Percentiles rank a stretch among this genome's conserved stretches.
These are phyloP conservation scores for Natator depressus DNA, from an alignment of 2,113 vertebrate species.

Conservation along the genomic window DNA sequence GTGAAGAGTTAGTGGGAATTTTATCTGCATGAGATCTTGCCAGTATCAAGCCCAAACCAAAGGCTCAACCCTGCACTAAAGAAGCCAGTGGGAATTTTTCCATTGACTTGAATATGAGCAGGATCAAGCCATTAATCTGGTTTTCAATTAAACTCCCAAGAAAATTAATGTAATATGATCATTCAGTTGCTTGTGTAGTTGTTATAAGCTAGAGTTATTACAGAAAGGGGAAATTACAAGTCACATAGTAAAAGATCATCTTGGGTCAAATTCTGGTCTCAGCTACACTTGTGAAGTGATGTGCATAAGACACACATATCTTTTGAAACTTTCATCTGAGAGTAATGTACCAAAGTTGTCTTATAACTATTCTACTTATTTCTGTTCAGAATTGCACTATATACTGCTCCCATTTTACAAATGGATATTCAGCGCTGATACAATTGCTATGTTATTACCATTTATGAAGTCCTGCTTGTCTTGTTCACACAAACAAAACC, in stretches of 20 bases:
- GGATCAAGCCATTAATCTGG: neutral
- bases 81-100: neutral
- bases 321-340: slow-evolving; percentile 16
- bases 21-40: neutral
- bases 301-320: neutral
- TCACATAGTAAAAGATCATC: neutral
- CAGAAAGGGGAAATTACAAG: neutral
- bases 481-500: neutral
- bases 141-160: neutral
- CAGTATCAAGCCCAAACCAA: neutral
- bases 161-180: neutral
- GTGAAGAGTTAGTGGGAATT: neutral
- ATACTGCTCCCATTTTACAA: neutral
- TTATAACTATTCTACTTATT: slow-evolving; percentile 14
- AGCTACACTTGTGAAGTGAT: neutral
- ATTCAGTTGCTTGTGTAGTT: neutral
- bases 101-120: neutral
- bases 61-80: neutral
- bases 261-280: neutral
- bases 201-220: neutral
- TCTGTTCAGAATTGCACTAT: neutral
- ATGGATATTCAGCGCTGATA: neutral
- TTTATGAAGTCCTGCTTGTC: neutral
- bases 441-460: neutral
- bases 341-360: slow-evolving; percentile 44